A percentile compares a stretch with the other conserved stretches of the same genome.
Conservation (phyloP, 2,888 invertebrate species). For the Rhorus exstirpatorius region DNA sequence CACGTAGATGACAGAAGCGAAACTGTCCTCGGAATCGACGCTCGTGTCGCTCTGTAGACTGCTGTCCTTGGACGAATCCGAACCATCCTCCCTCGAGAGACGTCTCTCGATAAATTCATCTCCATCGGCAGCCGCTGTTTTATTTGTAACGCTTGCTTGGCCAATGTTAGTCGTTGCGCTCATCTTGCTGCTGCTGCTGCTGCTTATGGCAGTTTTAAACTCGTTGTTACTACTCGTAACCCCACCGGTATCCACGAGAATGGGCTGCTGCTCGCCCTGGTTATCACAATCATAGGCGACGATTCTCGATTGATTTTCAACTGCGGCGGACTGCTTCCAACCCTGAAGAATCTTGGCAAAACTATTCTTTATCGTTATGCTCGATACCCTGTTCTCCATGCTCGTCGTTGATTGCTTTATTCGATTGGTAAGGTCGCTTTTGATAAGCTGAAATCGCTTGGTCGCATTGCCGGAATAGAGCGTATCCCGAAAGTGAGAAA, state of each 20-base stretch:
- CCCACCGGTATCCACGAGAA: too few species aligned
- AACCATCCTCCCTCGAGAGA: conserved; percentile 94
- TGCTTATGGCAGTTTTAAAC: neutral
- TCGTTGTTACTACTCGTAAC: neutral
- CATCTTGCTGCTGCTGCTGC: neutral
- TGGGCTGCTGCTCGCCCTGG: conserved; percentile 9
- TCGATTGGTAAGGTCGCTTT: conserved; percentile 93
- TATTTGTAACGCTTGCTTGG: neutral
- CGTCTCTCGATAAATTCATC: conserved; percentile 88
- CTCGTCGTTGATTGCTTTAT: conserved; percentile 94
- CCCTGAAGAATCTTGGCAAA: conserved; percentile 95
- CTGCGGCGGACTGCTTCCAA: conserved; percentile 74
- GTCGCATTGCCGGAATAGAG: conserved; percentile 91
- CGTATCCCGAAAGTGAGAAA: conserved; percentile 91
- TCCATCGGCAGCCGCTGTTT: neutral
- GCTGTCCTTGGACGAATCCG: conserved; percentile 95
- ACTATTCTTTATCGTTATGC: conserved; percentile 90
- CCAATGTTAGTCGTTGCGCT: neutral
- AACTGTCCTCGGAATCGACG: conserved; percentile 97
- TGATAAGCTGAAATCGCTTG: conserved; percentile 92
- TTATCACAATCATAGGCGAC: conserved; percentile 47
- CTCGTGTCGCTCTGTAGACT: conserved; percentile 97
- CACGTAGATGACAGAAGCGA: conserved; percentile 96
- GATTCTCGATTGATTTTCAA: conserved; percentile 58
- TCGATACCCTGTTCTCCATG: conserved; percentile 92